These are phyloP conservation scores for Onychomys leucogaster DNA, from an alignment of 2,797 vertebrate species.

Conservation along the genomic window DNA sequence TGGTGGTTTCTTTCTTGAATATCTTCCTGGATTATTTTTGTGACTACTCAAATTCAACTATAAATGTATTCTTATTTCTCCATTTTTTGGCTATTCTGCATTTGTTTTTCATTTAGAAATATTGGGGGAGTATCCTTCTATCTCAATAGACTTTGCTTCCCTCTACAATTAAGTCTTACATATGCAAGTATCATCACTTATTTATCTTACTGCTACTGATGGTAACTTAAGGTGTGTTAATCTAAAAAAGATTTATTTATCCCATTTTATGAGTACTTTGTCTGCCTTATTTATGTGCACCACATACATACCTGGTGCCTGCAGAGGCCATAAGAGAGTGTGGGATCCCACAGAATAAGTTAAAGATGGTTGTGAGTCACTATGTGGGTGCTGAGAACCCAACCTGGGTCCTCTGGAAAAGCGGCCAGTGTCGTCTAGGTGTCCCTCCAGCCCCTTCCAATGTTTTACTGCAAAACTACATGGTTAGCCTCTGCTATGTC, in stretches of 20 bases:
- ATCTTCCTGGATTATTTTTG: slow-evolving; percentile 18
- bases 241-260: neutral
- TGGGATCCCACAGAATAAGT: neutral
- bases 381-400: neutral
- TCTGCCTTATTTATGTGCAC: neutral
- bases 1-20: neutral
- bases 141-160: neutral
- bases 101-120: neutral
- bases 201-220: slow-evolving; percentile 9
- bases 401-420: neutral
- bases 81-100: neutral
- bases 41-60: neutral
- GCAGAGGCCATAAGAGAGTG: neutral
- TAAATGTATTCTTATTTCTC: slow-evolving; percentile 21
- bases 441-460: neutral
- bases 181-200: neutral
- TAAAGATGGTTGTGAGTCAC: neutral
- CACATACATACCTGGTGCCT: neutral
- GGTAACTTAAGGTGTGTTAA: slow-evolving; percentile 20
- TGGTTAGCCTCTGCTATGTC: neutral
- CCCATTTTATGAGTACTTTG: neutral
- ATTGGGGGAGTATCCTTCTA: neutral
- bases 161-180: slow-evolving; percentile 9
- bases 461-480: slow-evolving; percentile 30
- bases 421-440: neutral